Conservation (phyloP, 1,140 invertebrate genomes). For the Oedothorax gibbosus region DNA sequence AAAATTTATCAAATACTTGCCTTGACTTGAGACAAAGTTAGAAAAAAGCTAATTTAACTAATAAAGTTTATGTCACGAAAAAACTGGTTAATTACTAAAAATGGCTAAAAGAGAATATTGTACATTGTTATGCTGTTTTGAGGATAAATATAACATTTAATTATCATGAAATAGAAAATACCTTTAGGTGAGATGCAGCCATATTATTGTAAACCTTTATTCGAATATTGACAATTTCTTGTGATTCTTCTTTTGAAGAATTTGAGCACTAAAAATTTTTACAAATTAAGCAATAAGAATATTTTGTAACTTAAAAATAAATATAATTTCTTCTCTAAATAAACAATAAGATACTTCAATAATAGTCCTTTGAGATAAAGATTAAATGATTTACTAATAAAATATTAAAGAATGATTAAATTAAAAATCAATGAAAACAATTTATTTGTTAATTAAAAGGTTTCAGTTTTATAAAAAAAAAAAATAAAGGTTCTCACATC, state of each 20-base stretch:
- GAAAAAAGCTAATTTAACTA: too few species aligned
- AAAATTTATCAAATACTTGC: too few species aligned
- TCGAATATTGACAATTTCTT: conserved; percentile 78
- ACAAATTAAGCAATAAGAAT: neutral
- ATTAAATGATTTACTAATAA: neutral
- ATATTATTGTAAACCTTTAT: conserved; percentile 90
- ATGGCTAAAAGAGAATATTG: neutral
- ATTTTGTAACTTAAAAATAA: neutral
- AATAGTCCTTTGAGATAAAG: neutral
- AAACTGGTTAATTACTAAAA: too few species aligned
- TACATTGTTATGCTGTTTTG: neutral
- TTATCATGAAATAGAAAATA: conserved; percentile 52
- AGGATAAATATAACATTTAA: neutral
- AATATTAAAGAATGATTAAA: neutral
- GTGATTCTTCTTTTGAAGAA: conserved; percentile 63
- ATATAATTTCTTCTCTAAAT: neutral
- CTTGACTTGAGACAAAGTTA: too few species aligned
- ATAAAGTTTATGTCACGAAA: too few species aligned
- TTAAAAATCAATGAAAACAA: neutral
- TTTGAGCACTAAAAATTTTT: conserved; percentile 32
- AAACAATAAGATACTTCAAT: neutral
- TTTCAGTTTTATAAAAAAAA: neutral
- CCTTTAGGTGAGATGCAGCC: conserved; percentile 88
- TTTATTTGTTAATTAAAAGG: neutral
- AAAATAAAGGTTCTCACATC: conserved; percentile 59